phyloP scores from a whole-genome alignment of 2,797 vertebrate species.

The Phataginus tetradactyla region DNA sequence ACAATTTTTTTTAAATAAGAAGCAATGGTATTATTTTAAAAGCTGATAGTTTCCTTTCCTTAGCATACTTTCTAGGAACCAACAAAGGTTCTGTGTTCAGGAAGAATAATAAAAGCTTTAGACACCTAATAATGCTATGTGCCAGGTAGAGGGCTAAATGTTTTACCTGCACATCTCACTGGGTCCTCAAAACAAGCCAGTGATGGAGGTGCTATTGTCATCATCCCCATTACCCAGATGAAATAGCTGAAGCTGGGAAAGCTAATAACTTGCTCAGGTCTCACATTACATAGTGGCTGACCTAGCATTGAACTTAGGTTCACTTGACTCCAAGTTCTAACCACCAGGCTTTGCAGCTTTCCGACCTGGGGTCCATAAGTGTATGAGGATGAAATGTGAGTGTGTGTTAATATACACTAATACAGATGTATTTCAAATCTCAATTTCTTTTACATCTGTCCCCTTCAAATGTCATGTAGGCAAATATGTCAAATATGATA shows the following conservation, averaged over 20 bases:
- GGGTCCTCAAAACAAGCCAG: neutral
- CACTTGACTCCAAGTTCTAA: neutral
- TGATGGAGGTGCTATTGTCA: neutral
- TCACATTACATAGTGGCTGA: neutral
- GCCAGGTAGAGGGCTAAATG: neutral
- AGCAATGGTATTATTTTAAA: neutral
- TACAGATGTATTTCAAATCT: neutral
- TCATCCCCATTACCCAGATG: neutral
- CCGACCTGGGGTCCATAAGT: neutral
- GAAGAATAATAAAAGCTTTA: neutral
- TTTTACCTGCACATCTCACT: neutral
- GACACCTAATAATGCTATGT: neutral
- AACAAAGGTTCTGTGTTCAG: neutral
- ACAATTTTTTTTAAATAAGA: neutral
- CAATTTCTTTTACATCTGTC: neutral
- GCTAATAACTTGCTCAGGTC: neutral
- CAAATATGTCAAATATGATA: neutral
- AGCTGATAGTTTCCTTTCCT: neutral
- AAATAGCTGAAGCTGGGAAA: neutral
- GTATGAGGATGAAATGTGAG: neutral
- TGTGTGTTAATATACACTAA: neutral
- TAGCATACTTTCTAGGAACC: neutral
- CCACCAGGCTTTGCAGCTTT: neutral
- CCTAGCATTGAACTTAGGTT: neutral
- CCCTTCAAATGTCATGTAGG: neutral